phyloP scores from a whole-genome alignment of 2,888 invertebrate genomes.

The Deroplatys truncata region DNA sequence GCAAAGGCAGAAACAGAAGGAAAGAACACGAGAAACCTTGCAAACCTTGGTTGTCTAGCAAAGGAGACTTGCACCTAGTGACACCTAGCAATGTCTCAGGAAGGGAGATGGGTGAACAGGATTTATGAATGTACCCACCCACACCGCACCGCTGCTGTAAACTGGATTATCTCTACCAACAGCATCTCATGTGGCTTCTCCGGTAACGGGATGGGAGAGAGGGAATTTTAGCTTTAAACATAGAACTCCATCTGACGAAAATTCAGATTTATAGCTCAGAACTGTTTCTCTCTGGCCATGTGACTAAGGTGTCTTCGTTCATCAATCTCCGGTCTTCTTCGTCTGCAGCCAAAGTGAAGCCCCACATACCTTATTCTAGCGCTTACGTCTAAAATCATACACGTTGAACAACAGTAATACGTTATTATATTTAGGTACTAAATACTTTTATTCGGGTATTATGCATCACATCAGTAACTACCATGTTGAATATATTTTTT shows the following conservation, averaged over 20 bases:
- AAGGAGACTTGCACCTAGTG: not conserved
- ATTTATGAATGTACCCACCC: not conserved
- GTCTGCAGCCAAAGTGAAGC: not conserved
- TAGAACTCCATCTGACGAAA: constrained; percentile 15
- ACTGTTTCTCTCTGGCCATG: not conserved
- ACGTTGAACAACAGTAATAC: too few species aligned
- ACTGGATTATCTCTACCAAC: constrained; percentile 1
- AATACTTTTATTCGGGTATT: too few species aligned
- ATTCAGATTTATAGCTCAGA: constrained; percentile 21
- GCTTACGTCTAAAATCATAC: too few species aligned
- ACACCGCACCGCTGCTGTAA: not conserved
- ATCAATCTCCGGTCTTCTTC: not conserved
- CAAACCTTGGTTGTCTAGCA: not conserved
- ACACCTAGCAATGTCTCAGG: not conserved
- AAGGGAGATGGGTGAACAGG: not conserved
- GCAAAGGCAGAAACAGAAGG: too few species aligned
- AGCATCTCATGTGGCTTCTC: not conserved
- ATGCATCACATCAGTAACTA: too few species aligned
- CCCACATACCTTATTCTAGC: too few species aligned
- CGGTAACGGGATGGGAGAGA: not conserved
- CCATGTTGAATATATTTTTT: too few species aligned
- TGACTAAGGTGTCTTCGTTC: not conserved
- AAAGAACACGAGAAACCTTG: not conserved
- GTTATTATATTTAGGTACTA: too few species aligned
- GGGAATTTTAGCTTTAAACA: not conserved